Evolutionary conservation across 2,113 vertebrate species (phyloP).

Genomic region (Mirza zaza): DNA sequence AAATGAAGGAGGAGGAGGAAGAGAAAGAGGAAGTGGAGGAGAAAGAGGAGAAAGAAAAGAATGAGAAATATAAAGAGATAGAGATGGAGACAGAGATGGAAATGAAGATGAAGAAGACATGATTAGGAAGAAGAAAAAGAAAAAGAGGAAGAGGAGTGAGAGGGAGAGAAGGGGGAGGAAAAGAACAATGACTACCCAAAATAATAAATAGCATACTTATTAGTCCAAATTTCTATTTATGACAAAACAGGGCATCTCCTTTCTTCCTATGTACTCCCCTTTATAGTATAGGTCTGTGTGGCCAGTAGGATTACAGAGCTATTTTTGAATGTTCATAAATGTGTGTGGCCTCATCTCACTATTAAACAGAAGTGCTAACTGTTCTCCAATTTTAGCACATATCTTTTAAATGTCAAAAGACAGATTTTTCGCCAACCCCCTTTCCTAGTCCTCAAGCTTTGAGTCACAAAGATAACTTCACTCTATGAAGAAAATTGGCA

Average conservation of each 20-base stretch:
- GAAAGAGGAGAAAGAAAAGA: background rate
- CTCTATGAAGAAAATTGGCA: constrained; percentile 67
- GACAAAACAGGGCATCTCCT: background rate
- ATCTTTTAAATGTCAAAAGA: constrained; percentile 81
- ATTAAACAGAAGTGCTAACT: constrained; percentile 73
- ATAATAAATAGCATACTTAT: background rate
- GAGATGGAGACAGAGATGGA: background rate
- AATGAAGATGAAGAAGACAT: background rate
- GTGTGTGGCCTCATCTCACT: constrained; percentile 67
- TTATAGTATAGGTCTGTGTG: background rate
- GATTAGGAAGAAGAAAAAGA: too few relatives aligned
- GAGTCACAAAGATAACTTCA: constrained; percentile 72
- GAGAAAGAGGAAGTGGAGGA: too few relatives aligned
- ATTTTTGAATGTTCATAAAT: constrained; percentile 58
- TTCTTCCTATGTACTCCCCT: background rate
- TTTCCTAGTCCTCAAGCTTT: constrained; percentile 62
- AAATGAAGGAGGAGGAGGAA: background rate
- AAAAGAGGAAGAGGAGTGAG: background rate
- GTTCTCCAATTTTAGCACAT: constrained; percentile 75
- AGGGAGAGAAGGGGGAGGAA: accelerated
- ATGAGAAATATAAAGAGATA: background rate
- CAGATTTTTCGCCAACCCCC: constrained; percentile 75
- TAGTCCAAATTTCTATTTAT: background rate
- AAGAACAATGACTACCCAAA: background rate
- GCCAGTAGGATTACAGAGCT: background rate